Evolutionary conservation across 2,797 vertebrate genomes (phyloP).

Genomic region (Gymnocypris eckloni): DNA sequence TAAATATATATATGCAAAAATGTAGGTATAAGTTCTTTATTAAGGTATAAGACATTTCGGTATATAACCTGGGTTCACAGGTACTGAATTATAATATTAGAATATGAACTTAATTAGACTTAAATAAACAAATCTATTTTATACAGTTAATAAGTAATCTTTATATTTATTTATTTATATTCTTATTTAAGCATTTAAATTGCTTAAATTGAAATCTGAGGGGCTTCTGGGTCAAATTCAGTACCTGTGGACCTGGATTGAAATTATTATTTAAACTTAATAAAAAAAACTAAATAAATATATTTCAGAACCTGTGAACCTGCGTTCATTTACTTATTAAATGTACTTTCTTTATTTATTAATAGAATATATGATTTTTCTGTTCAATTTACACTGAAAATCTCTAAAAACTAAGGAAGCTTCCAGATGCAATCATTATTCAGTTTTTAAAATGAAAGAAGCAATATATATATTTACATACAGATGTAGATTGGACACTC

Average conservation of each 20-base stretch:
- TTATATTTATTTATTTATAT: background rate
- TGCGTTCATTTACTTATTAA: background rate
- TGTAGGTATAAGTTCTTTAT: background rate
- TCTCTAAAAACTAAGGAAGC: slow-evolving; percentile 11
- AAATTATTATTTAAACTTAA: background rate
- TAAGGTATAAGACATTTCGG: background rate
- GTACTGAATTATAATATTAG: background rate
- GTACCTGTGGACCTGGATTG: background rate
- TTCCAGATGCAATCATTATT: slow-evolving; percentile 9
- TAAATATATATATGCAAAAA: background rate
- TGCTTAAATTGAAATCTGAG: background rate
- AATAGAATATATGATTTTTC: slow-evolving; percentile 70
- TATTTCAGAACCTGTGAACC: background rate
- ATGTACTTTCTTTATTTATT: background rate
- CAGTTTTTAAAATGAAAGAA: slow-evolving; percentile 45
- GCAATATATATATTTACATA: slow-evolving; percentile 61
- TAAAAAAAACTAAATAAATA: background rate
- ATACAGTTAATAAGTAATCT: too few relatives aligned
- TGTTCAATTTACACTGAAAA: slow-evolving; percentile 76
- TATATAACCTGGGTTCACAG: background rate
- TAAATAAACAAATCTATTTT: background rate
- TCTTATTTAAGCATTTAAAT: background rate
- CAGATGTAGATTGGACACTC: slow-evolving; percentile 53
- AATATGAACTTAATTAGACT: background rate
- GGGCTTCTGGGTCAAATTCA: background rate